Base-by-base conservation (phyloP, 2,888 invertebrate genomes). In the Xestobium rufovillosum region DNA sequence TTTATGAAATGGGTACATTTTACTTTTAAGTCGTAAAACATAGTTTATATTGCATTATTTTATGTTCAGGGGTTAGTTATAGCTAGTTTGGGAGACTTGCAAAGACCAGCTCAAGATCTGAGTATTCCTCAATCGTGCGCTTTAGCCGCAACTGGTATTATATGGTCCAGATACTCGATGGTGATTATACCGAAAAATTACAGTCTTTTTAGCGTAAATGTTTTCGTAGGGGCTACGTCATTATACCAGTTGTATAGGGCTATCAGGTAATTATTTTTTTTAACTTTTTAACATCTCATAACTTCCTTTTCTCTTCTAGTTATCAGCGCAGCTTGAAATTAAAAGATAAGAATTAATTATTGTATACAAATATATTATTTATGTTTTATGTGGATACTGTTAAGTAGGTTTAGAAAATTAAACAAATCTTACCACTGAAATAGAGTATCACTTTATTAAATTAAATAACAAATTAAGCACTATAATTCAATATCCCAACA, bases 171-270 rank as follows among this genome's bases (percentile, higher is more conserved):
- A 39, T 78, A 95, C 60, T 92, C 94, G 1, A 68, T 95, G 43
- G 92, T 91, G 15, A 94, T 96, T 57, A 87, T 81, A 50, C 96
- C 96, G 1, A 90, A 88, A 68, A 96, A 96, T 65, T 92, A 82
- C 66, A 83, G 83, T 53, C 71, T 96, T 3, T 90, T 92, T 59
- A 80, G 86, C 47, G 95, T 96, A 4, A 96, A 96, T 66, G 72
- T 92, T 3, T 95, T 96, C 67, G 90, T 96, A 10, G 90, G 81
- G 1, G 53, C 75, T 3, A 91, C 89, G 2, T 90, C 84, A 43
- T 42, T 83, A 0, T 83, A 83, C 51, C 92, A 95, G 65, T 66
- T 91, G 10, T 56, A 66, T 15, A 74, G 92, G 56, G 87, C 77
- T 4, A 43, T 68, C 17, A 68, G 52, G 23, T 19, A 19, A 19